Evolutionary conservation across 2,797 vertebrate genomes (phyloP).

Genomic region (Pristis pectinata): DNA sequence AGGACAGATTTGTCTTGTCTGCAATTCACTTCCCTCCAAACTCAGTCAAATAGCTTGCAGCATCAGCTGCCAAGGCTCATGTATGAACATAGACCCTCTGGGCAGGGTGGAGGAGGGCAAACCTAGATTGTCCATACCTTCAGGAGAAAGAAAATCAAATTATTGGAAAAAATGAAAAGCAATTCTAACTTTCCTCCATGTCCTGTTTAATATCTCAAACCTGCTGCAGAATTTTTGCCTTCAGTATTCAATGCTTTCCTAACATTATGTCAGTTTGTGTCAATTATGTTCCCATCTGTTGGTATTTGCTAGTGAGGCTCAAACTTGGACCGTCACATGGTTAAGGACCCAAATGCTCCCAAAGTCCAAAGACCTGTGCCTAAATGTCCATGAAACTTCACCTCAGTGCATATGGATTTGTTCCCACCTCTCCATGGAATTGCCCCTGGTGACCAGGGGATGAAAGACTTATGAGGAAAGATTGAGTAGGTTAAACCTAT

Average conservation of each 20-base stretch:
- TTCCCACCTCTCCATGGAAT: no score
- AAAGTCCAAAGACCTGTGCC: neutral
- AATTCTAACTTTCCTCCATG: no score
- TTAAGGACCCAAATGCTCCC: neutral
- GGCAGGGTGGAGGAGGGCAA: neutral
- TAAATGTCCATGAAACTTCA: neutral
- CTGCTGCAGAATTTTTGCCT: neutral
- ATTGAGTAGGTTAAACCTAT: no score
- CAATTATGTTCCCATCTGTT: neutral
- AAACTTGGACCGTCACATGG: neutral
- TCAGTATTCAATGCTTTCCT: neutral
- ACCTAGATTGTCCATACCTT: neutral
- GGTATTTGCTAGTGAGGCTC: neutral
- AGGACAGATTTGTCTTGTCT: no score
- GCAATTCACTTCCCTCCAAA: no score
- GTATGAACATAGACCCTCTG: neutral
- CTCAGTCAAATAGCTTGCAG: no score
- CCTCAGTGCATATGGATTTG: neutral
- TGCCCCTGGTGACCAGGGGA: no score
- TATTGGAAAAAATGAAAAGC: no score
- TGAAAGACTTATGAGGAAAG: no score
- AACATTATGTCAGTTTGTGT: neutral
- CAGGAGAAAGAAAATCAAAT: neutral
- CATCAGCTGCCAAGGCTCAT: no score
- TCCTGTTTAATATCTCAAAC: no score